Evolutionary conservation across 2,797 vertebrate species (phyloP), one percentile per base, ranked within the genome.

Genomic region (Gorsachius magnificus): DNA sequence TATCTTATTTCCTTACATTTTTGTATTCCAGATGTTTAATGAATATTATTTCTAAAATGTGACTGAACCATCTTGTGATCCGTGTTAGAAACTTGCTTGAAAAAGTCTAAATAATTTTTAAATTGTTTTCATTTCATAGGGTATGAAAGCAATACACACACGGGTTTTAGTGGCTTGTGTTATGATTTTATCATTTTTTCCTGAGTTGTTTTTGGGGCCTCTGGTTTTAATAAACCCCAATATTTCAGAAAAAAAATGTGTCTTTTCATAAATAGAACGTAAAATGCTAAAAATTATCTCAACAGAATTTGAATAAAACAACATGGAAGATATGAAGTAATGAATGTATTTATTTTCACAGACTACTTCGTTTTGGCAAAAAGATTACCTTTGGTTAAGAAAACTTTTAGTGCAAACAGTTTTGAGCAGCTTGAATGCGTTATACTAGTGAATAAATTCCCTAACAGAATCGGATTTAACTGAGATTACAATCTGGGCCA

Each of bases 401-500:
- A 96, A 97, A 93, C 87, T 96, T 96, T 7, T 63, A 94, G 78
- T 71, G 89, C 86, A 76, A 95, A 82, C 64, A 83, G 58, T 96
- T 95, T 81, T 89, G 93, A 95, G 83, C 93, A 93, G 92, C 89
- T 94, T 94, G 88, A 89, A 82, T 18, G 88, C 89, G 92, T 94
- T 95, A 91, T 48, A 95, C 78, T 89, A 91, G 84, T 35, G 61
- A 96, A 96, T 88, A 95, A 96, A 96, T 95, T 95, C 95, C 94
- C 87, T 89, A 68, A 89, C 41, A 81, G 87, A 97, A 96, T 97
- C 92, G 93, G 92, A 97, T 95, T 97, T 97, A 93, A 80, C 83
- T 81, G 95, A 97, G 96, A 97, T 97, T 96, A 97, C 95, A 92
- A 95, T 95, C 94, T 97, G 95, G 93, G 92, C 93, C 95, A 95